Percentiles rank a stretch among this genome's conserved stretches.
These are phyloP conservation scores for Trichopoda pennipes DNA, from an alignment of 2,888 invertebrate genomes.

Conservation along the genomic window DNA sequence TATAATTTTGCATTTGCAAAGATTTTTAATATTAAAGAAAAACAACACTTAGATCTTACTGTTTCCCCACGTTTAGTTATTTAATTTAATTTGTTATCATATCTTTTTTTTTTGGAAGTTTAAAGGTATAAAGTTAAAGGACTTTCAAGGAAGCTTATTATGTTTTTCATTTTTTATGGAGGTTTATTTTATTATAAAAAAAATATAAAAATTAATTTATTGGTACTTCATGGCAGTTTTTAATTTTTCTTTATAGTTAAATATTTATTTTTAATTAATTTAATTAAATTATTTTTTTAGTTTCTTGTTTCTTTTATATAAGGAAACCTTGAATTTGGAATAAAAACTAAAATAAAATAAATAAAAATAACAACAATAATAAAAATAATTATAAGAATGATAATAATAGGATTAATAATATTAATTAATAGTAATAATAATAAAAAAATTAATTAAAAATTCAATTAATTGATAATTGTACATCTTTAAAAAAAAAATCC, in stretches of 20 bases:
- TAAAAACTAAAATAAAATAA: background rate
- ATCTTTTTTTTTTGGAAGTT: background rate
- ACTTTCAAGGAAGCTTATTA: conserved; percentile 7
- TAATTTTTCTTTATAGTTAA: conserved; percentile 37
- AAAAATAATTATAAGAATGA: too few species aligned
- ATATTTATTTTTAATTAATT: conserved; percentile 15
- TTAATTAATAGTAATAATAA: background rate
- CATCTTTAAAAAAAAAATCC: too few species aligned
- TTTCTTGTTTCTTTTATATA: conserved; percentile 20
- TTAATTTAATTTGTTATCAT: conserved; percentile 6
- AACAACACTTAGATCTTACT: background rate
- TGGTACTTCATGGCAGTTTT: conserved; percentile 63
- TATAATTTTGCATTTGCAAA: too few species aligned
- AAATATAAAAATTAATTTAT: conserved; percentile 50
- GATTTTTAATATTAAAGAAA: too few species aligned
- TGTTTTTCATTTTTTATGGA: conserved; percentile 33
- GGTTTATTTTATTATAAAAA: conserved; percentile 32
- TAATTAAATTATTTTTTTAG: conserved; percentile 27
- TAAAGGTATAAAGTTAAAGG: conserved; percentile 3
- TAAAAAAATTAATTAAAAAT: background rate
- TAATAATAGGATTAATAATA: background rate
- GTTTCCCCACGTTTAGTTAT: background rate
- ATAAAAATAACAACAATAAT: background rate
- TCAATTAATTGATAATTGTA: too few species aligned
- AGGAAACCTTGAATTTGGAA: conserved; percentile 45